phyloP scores from a whole-genome alignment of 2,797 vertebrate genomes.

The Typhlichthys subterraneus region DNA sequence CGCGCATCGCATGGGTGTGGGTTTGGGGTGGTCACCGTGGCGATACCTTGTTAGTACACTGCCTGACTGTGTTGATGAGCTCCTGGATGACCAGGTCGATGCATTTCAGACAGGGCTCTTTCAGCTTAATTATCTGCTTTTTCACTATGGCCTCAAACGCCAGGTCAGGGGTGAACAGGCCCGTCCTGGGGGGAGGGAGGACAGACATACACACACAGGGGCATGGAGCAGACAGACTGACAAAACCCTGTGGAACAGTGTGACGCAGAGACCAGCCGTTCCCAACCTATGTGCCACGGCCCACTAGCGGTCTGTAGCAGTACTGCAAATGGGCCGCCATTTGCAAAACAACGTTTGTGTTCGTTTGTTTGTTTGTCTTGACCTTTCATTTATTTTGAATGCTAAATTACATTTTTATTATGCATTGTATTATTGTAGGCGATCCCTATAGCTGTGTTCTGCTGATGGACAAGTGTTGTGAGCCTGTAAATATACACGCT shows the following conservation, averaged over 20 bases:
- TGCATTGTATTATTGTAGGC: too few relatives aligned
- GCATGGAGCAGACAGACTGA: constrained; percentile 32
- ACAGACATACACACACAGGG: constrained; percentile 58
- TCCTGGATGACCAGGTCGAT: constrained; percentile 98
- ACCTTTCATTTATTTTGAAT: too few relatives aligned
- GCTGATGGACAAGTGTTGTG: too few relatives aligned
- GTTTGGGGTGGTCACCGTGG: constrained; percentile 47
- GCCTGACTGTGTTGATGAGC: constrained; percentile 95
- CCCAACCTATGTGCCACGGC: too few relatives aligned
- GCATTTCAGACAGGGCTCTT: constrained; percentile 95
- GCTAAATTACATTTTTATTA: too few relatives aligned
- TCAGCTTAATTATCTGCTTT: constrained; percentile 99
- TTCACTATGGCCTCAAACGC: constrained; percentile 98
- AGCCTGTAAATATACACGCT: too few relatives aligned
- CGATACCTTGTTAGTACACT: constrained; percentile 94
- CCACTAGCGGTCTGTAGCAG: constrained; percentile 1
- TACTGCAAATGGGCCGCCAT: too few relatives aligned
- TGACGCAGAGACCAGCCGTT: constrained; percentile 6
- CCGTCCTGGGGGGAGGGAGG: constrained; percentile 82
- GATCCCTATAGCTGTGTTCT: too few relatives aligned
- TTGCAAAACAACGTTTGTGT: too few relatives aligned
- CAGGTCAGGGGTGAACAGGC: constrained; percentile 96
- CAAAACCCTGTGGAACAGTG: constrained; percentile 1
- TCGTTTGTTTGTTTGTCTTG: too few relatives aligned
- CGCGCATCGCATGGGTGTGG: constrained; percentile 30